Evolutionary conservation across 1,140 invertebrate species (phyloP), one percentile per base, ranked within the genome.

Genomic region (Saccostrea echinata): DNA sequence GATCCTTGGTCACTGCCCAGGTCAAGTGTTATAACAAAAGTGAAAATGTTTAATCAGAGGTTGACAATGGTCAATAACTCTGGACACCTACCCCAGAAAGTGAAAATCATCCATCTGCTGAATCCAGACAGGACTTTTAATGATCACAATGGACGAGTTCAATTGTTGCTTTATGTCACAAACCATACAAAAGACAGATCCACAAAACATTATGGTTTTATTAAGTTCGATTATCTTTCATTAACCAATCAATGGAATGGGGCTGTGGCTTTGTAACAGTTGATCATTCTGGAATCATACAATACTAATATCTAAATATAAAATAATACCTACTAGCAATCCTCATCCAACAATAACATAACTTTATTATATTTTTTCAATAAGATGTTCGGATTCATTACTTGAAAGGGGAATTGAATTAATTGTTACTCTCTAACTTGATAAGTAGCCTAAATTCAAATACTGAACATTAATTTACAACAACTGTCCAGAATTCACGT

Each of bases 41-140:
- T 76, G 68, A 76, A 76, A 76, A 76, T 76, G 68, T 76, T 76
- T 76, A 76, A 76, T 76, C 68, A 76, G 13, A 76, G 27, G 11
- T 30, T 33, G 16, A 76, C 68, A 76, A 76, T 76, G 68, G 27
- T 27, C 68, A 76, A 33, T 76, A 76, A 33, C 27, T 30, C 24
- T 11, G 68, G 68, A 76, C 68, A 76, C 68, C 68, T 76, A 76
- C 68, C 68, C 68, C 68, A 33, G 11, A 30, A 76, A 30, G 68
- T 76, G 68, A 76, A 27, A 76, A 27, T 33, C 68, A 76, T 76
- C 68, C 68, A 76, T 76, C 68, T 76, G 68, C 68, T 76, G 30
- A 33, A 30, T 27, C 16, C 27, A 27, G 11, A 0, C 68, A 71
- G n/a, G n/a, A 33, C 24, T 16, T 30, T 30, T 30, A 76, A 13